Evolutionary conservation across 1,140 invertebrate species (phyloP).

Genomic region (Drosophila lini): DNA sequence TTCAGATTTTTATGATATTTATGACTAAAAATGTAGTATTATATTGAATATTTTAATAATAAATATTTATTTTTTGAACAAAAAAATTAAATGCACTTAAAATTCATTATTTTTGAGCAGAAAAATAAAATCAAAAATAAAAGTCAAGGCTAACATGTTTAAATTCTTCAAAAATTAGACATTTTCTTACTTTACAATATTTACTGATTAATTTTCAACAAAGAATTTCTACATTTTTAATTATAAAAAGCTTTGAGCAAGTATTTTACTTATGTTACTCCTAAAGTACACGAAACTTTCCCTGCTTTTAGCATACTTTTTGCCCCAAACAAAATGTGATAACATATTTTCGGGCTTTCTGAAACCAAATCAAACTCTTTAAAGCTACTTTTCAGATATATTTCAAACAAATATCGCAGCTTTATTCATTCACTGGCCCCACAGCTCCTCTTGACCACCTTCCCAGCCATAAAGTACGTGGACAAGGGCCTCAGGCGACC

Average conservation of each 20-base stretch:
- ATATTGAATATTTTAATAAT: too few relatives aligned
- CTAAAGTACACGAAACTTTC: too few relatives aligned
- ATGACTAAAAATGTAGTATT: too few relatives aligned
- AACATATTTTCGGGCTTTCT: conserved; percentile 6
- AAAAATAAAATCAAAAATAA: neutral
- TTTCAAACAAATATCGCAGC: neutral
- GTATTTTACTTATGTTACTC: neutral
- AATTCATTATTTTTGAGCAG: too few relatives aligned
- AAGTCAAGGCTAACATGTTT: neutral
- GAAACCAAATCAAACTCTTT: neutral
- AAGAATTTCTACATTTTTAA: neutral
- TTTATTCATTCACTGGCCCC: conserved; percentile 42
- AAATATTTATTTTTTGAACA: too few relatives aligned
- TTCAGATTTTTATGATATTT: too few relatives aligned
- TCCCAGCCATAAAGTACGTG: conserved; percentile 56
- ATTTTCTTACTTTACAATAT: neutral
- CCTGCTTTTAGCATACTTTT: conserved; percentile 1
- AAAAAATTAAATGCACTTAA: too few relatives aligned
- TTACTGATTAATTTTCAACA: neutral
- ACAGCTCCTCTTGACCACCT: conserved; percentile 51
- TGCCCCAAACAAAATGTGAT: neutral
- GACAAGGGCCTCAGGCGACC: conserved; percentile 33
- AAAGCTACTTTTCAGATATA: neutral
- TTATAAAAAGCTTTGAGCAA: neutral
- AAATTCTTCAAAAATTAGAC: neutral